phyloP scores from a whole-genome alignment of 2,113 vertebrate genomes.

The Callospermophilus lateralis region DNA sequence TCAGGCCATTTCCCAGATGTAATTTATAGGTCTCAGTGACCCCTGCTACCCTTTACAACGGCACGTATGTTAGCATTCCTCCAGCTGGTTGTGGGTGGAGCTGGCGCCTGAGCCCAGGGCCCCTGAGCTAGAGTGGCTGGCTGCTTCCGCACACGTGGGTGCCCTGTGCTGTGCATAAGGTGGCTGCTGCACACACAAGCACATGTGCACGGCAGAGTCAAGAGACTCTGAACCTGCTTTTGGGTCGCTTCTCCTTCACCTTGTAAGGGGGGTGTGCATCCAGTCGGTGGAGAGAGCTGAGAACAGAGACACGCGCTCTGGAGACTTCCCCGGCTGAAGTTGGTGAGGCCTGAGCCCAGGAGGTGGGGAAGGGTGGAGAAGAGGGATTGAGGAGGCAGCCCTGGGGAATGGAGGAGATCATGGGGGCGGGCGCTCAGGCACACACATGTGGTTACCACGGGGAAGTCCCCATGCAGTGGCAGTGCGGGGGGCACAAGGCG shows the following conservation, averaged over 20 bases:
- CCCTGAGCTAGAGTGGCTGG: accelerated
- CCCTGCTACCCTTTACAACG: neutral
- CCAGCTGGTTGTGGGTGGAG: neutral
- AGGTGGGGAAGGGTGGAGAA: neutral
- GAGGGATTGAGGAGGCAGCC: neutral
- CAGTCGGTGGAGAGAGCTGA: neutral
- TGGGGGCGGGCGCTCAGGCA: neutral
- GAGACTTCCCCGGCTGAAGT: neutral
- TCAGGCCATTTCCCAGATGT: neutral
- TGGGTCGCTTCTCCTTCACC: neutral
- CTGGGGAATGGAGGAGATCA: neutral
- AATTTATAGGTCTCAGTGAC: neutral
- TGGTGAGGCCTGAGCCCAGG: neutral
- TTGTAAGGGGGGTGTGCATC: neutral
- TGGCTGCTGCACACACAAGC: neutral
- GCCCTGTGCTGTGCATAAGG: neutral
- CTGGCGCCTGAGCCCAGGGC: neutral
- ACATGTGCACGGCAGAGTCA: accelerated
- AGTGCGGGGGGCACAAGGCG: neutral
- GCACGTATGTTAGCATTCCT: accelerated
- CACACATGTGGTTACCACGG: neutral
- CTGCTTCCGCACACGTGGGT: accelerated
- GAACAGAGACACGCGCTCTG: neutral
- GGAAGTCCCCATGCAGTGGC: neutral
- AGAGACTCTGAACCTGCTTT: neutral